Evolutionary conservation across 2,888 invertebrate genomes (phyloP), one percentile per base, ranked within the genome.

Genomic region (Cloeon dipterum): DNA sequence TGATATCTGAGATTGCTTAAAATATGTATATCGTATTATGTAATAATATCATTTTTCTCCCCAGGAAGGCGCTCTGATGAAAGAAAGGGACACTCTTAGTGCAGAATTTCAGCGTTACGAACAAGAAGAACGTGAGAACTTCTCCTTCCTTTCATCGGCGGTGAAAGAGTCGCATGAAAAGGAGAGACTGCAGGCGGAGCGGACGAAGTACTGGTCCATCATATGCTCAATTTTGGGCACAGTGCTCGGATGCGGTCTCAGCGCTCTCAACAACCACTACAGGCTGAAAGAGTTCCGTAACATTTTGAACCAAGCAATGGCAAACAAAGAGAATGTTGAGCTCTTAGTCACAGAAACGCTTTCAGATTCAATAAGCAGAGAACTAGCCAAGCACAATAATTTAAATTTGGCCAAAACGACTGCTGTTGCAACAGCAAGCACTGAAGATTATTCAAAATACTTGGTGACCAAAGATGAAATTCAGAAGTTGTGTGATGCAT

Each of bases 171-270:
- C 78, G 14, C 83, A 86, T 50, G 85, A 86, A 53, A 65, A 77
- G 39, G 85, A 86, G 53, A 56, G 83, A 25, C 71, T 76, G 1
- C 75, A 82, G 47, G 69, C 77, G 3, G 82, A 85, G 52, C 63
- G 76, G 39, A 81, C 82, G 40, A 85, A 85, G 55, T 85, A 85
- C 53, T 81, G 81, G 71, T 75, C 75, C 42, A 65, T 79, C 38
- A 70, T 74, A 29, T 75, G 74, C 5, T 75, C 76, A 4, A 60
- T 76, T 44, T 56, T 72, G 52, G 77, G 76, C 34, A 67, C 68
- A 16, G 54, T 62, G 0, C 54, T 68, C 4, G 77, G 76, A 10
- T 69, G 75, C 43, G 54, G 68, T 1, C 76, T 74, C 13, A 68
- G 71, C 0, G 66, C 70, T 0, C 56, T 74, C 23, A 74, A 71